phyloP scores from a whole-genome alignment of 2,888 invertebrate genomes.

The Onchidella celtica region DNA sequence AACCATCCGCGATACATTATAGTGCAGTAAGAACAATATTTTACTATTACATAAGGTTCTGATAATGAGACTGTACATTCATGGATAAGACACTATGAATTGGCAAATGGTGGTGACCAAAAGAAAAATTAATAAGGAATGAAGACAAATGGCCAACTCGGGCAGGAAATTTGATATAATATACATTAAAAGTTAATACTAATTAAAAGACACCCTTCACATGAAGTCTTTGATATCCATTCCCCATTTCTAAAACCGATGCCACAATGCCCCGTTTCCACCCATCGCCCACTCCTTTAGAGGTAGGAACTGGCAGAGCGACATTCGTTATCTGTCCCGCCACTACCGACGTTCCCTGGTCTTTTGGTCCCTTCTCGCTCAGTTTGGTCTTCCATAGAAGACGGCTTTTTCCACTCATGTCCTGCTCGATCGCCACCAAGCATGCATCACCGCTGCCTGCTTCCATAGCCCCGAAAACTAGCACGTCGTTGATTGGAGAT shows the following conservation, averaged over 20 bases:
- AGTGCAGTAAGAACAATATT: too few relatives aligned
- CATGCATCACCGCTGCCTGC: background rate
- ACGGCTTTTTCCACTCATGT: background rate
- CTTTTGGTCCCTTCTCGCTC: background rate
- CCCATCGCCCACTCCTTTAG: background rate
- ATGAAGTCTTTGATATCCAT: background rate
- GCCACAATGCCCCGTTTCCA: background rate
- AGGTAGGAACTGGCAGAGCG: background rate
- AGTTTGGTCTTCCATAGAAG: slow-evolving; percentile 21
- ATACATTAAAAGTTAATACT: too few relatives aligned
- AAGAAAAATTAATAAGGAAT: too few relatives aligned
- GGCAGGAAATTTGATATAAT: too few relatives aligned
- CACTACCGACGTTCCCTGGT: slow-evolving; percentile 6
- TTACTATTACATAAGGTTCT: too few relatives aligned
- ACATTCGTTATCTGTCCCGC: background rate
- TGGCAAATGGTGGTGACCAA: too few relatives aligned
- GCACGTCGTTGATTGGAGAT: background rate
- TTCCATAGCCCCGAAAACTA: background rate
- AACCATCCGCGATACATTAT: too few relatives aligned
- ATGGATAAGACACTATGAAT: too few relatives aligned
- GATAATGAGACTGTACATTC: too few relatives aligned
- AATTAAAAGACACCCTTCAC: background rate
- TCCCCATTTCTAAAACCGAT: slow-evolving; percentile 4
- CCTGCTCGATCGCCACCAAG: background rate
- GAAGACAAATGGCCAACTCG: too few relatives aligned